Percentiles rank a stretch among this genome's conserved stretches.
phyloP scores from a whole-genome alignment of 2,113 vertebrate genomes.

The Hyperoodon ampullatus region DNA sequence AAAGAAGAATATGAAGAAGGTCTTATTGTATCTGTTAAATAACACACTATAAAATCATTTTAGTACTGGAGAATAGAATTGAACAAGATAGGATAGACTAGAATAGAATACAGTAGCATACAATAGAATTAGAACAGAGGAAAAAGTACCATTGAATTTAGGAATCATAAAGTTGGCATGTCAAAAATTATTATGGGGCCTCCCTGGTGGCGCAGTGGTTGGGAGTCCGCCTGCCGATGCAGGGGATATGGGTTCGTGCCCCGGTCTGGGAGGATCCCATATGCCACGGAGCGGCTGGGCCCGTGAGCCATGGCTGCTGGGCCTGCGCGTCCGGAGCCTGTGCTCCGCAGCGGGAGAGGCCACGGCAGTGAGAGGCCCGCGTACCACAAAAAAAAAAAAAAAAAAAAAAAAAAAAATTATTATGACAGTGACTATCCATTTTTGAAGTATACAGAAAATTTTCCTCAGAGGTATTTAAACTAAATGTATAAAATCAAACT shows the following conservation, averaged over 20 bases:
- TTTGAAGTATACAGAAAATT: background rate
- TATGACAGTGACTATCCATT: background rate
- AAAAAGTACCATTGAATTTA: background rate
- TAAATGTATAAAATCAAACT: background rate
- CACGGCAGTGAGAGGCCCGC: too few species aligned
- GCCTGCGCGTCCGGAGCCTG: too few species aligned
- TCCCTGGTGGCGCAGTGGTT: too few species aligned
- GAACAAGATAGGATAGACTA: background rate
- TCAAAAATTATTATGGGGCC: background rate
- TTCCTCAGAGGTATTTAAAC: background rate
- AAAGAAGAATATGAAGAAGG: background rate
- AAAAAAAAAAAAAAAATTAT: too few species aligned
- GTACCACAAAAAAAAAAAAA: too few species aligned
- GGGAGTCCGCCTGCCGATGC: too few species aligned
- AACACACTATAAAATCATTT: background rate
- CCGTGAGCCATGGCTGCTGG: too few species aligned
- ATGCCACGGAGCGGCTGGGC: too few species aligned
- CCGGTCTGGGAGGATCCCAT: too few species aligned
- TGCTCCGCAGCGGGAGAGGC: too few species aligned
- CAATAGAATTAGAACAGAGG: background rate
- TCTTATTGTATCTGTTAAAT: background rate
- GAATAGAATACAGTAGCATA: too few species aligned
- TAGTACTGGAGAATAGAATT: background rate
- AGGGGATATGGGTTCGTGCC: too few species aligned
- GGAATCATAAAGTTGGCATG: background rate